Base-by-base conservation (phyloP, 1,140 invertebrate species). In the Anastrepha ludens region DNA sequence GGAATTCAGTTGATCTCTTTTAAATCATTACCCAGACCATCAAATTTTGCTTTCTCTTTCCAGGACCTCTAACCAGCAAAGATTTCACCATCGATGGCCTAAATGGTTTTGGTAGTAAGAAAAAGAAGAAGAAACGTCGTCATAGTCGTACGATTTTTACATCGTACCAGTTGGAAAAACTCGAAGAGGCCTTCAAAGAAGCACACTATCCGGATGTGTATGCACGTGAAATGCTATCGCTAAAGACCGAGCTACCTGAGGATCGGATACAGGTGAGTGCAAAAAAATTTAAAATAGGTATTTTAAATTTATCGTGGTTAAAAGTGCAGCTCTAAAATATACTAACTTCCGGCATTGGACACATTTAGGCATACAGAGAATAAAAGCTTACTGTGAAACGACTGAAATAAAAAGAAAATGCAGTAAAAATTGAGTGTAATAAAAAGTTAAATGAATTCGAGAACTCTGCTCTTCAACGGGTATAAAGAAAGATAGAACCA, bases 121-220 rank as follows among this genome's bases (percentile, higher is more conserved):
- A 98, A 94, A 98, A 98, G 94, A 98, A 98, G 94, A 98, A 98
- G 94, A 98, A 98, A 93, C 95, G 97, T 90, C 95, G 97, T 93
- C 97, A 95, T 96, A 97, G 92, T 39, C 90, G 98, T 94, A 99
- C 98, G 90, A 99, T 99, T 94, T 99, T 99, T 95, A 99, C 98
- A 74, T 98, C 97, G 93, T 98, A 98, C 94, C 98, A 99, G 94
- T 95, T 99, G 94, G 98, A 99, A 94, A 98, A 99, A 94, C 95
- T 99, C 92, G 99, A 99, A 94, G 98, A 99, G 94, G 98, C 98
- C 11, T 99, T 99, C 95, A 99, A 99, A 94, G 98, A 99, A 92
- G 98, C 98, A 87, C 98, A 99, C 94, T 99, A 99, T 94, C 99
- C 99, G 1, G 99, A 99, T 94, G 98, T 99, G 86, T 99, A 99